phyloP scores from a whole-genome alignment of 2,888 invertebrate species.

The Xestia c-nigrum region DNA sequence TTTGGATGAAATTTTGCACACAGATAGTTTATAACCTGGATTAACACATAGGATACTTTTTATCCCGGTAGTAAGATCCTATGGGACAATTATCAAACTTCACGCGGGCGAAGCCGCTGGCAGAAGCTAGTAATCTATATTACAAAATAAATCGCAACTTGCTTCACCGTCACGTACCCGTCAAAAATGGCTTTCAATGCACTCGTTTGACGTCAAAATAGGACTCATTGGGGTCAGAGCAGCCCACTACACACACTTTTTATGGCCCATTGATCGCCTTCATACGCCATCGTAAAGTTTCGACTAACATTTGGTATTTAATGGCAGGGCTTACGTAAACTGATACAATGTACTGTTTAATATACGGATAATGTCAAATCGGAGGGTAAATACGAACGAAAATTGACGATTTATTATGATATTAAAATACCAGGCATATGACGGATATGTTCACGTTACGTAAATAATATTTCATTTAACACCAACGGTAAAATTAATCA shows the following conservation, averaged over 20 bases:
- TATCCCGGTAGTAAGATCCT: no score
- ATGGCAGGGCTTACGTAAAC: constrained; percentile 61
- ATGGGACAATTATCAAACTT: no score
- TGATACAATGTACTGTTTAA: constrained; percentile 43
- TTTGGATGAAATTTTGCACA: no score
- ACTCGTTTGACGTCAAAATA: constrained; percentile 58
- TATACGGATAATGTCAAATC: constrained; percentile 50
- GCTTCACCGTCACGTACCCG: constrained; percentile 30
- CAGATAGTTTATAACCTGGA: no score
- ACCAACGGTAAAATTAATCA: not conserved
- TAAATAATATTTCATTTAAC: constrained; percentile 14
- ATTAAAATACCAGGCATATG: constrained; percentile 32
- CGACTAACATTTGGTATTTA: constrained; percentile 66
- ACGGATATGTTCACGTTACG: constrained; percentile 5
- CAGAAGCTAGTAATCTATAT: not conserved
- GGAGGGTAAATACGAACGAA: constrained; percentile 43
- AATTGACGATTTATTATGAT: constrained; percentile 49
- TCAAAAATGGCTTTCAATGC: constrained; percentile 53
- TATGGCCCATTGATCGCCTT: constrained; percentile 62
- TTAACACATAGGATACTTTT: no score
- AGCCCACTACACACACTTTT: constrained; percentile 60
- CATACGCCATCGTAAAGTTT: constrained; percentile 64
- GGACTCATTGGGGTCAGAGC: constrained; percentile 55
- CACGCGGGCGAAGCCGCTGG: no score
- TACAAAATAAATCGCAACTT: constrained; percentile 21